A percentile compares a stretch with the other conserved stretches of the same genome.
Evolutionary conservation across 2,797 vertebrate species (phyloP).

Genomic region (Hephaestus fuliginosus): DNA sequence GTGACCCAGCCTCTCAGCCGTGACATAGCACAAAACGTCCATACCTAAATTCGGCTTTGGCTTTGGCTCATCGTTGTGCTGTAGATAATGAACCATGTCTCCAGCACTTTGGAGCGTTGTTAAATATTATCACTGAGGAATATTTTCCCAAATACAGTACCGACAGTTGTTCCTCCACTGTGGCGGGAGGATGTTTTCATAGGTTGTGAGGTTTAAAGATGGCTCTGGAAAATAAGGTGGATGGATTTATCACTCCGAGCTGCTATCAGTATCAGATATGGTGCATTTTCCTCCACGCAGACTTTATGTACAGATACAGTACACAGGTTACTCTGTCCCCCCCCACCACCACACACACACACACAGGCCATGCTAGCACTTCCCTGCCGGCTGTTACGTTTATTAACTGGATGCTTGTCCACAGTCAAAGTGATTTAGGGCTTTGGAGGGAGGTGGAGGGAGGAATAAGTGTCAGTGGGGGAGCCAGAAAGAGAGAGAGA

Average conservation of each 20-base stretch:
- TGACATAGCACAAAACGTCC: conserved; percentile 66
- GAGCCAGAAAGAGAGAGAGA: conserved; percentile 21
- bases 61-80: conserved; percentile 51
- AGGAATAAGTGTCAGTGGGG: conserved; percentile 29
- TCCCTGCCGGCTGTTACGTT: conserved; percentile 58
- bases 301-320: conserved; percentile 35
- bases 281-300: conserved; percentile 1
- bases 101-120: conserved; percentile 23
- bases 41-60: conserved; percentile 50
- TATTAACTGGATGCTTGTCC: conserved; percentile 69
- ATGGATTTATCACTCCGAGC: conserved; percentile 45
- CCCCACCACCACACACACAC: conserved; percentile 16
- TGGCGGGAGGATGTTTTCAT: not conserved
- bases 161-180: conserved; percentile 10
- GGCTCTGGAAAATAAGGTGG: conserved; percentile 23
- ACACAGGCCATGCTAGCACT: conserved; percentile 13
- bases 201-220: conserved; percentile 24
- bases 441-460: conserved; percentile 51
- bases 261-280: conserved; percentile 41
- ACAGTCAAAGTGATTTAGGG: conserved; percentile 60
- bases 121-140: conserved; percentile 9
- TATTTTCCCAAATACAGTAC: not conserved
- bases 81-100: conserved; percentile 46
- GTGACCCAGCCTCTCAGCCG: conserved; percentile 70
- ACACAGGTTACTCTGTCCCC: conserved; percentile 26